A percentile compares a stretch with the other conserved stretches of the same genome.
Evolutionary conservation across 2,113 vertebrate genomes (phyloP).

Genomic region (Corythornis madagascariensis): DNA sequence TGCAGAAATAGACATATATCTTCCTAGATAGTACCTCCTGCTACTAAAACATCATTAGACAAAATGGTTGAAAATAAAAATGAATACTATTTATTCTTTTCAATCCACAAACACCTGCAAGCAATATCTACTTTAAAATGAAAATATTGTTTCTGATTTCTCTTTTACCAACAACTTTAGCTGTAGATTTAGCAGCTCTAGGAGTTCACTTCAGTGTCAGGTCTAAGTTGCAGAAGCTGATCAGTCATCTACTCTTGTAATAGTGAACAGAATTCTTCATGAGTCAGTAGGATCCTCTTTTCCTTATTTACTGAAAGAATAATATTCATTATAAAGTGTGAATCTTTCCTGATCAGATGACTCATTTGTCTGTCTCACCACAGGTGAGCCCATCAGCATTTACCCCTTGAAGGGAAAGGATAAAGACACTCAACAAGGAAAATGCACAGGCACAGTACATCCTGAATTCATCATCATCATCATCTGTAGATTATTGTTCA

Average conservation of each 20-base stretch:
- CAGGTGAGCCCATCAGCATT: neutral
- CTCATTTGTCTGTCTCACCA: neutral
- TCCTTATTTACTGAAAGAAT: neutral
- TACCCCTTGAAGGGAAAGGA: neutral
- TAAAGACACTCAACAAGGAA: neutral
- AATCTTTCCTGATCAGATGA: neutral
- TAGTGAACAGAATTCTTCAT: neutral
- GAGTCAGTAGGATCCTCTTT: neutral
- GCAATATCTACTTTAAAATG: neutral
- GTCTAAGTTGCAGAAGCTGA: neutral
- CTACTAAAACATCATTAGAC: neutral
- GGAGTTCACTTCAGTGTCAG: neutral
- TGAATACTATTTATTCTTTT: neutral
- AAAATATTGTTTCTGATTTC: neutral
- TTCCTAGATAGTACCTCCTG: neutral
- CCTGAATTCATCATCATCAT: no score
- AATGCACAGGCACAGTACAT: neutral
- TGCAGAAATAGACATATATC: neutral
- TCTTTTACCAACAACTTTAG: neutral
- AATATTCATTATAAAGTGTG: neutral
- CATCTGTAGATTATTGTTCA: constrained; percentile 27
- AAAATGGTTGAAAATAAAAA: neutral
- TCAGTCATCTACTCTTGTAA: neutral
- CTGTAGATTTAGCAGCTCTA: neutral
- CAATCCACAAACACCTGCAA: neutral